Conservation (phyloP, 1,140 invertebrate species). For the Drosophila orosa region DNA sequence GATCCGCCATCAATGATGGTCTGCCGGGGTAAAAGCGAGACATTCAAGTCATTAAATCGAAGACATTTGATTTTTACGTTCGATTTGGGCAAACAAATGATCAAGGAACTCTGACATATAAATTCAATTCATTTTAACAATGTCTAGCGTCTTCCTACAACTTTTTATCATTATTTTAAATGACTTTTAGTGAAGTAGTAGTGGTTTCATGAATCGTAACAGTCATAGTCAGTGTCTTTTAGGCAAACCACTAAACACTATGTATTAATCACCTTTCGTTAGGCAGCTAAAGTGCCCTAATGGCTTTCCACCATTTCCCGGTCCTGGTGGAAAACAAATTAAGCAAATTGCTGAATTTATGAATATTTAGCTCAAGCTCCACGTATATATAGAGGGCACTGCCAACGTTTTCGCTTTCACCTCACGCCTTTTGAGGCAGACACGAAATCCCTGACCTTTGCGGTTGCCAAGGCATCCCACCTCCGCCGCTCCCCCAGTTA, state of each 20-base stretch:
- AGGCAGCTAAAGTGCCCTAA: slow-evolving; percentile 24
- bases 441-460: slow-evolving; percentile 77
- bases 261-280: slow-evolving; percentile 33
- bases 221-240: not conserved
- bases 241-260: not conserved
- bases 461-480: slow-evolving; percentile 41
- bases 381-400: slow-evolving; percentile 13
- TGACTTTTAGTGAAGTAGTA: not conserved
- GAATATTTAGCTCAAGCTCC: slow-evolving; percentile 36
- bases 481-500: slow-evolving; percentile 46
- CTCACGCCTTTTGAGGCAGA: slow-evolving; percentile 43
- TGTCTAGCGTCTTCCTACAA: not conserved
- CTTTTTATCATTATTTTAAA: not conserved
- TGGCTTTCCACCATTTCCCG: slow-evolving; percentile 17
- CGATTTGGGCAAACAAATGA: not conserved
- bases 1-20: slow-evolving; percentile 58
- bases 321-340: slow-evolving; percentile 29
- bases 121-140: not conserved
- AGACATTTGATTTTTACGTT: slow-evolving; percentile 14
- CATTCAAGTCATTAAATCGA: slow-evolving; percentile 24
- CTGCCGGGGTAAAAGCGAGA: not conserved
- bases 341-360: slow-evolving; percentile 54
- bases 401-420: slow-evolving; percentile 70
- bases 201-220: not conserved
- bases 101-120: not conserved